A percentile compares a stretch with the other conserved stretches of the same genome.
Evolutionary conservation across 2,113 vertebrate species (phyloP).

Genomic region (Sylvietta virens): DNA sequence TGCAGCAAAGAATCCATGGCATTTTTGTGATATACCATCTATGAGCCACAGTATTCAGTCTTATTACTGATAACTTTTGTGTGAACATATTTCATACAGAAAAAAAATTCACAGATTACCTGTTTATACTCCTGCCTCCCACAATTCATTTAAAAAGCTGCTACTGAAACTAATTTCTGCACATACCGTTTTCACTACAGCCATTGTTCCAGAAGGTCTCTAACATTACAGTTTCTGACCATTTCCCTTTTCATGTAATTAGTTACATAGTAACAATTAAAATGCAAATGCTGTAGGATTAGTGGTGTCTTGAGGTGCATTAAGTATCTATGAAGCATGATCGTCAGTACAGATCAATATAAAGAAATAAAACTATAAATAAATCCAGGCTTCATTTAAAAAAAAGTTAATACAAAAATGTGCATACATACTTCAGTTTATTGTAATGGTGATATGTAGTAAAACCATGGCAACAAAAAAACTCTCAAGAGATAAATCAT

Average conservation of each 20-base stretch:
- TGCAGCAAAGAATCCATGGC: not conserved
- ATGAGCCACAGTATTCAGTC: not conserved
- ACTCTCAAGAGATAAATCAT: not conserved
- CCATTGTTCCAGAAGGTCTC: not conserved
- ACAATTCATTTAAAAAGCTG: not conserved
- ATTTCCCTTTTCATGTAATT: not conserved
- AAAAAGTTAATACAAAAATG: not conserved
- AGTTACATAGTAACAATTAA: not conserved
- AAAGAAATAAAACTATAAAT: not conserved
- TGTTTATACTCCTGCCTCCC: not conserved
- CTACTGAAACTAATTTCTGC: not conserved
- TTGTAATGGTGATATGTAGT: not conserved
- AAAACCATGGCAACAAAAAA: not conserved
- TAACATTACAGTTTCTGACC: not conserved
- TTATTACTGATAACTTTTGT: not conserved
- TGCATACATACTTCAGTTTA: not conserved
- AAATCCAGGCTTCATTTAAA: not conserved
- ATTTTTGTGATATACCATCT: not conserved
- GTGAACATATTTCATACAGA: not conserved
- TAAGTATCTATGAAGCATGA: not conserved
- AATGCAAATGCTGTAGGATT: not conserved
- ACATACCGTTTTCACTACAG: not conserved
- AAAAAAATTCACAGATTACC: not conserved
- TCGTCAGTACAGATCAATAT: not conserved
- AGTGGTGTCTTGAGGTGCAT: not conserved